Evolutionary conservation across 2,113 vertebrate genomes (phyloP).

Genomic region (Aphyosemion australe): DNA sequence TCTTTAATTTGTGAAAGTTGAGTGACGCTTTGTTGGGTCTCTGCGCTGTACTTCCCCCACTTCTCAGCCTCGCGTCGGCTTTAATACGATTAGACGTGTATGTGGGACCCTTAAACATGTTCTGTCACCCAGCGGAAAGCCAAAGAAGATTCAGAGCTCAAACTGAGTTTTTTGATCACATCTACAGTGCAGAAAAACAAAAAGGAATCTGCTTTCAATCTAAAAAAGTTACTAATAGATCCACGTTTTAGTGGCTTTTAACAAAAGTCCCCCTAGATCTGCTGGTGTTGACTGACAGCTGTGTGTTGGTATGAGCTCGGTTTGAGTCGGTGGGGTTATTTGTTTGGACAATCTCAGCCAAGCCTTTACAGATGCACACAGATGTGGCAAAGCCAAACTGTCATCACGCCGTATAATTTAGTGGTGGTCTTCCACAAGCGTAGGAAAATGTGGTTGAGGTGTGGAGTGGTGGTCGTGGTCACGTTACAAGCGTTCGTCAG

Average conservation of each 20-base stretch:
- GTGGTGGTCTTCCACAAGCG: constrained; percentile 26
- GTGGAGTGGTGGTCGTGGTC: constrained; percentile 29
- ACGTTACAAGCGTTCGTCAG: constrained; percentile 22
- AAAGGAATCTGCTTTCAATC: too few relatives aligned
- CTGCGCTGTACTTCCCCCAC: constrained; percentile 15
- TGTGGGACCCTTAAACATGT: constrained; percentile 19
- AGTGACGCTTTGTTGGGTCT: constrained; percentile 54
- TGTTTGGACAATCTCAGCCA: constrained; percentile 50
- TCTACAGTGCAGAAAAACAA: background rate
- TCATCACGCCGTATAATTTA: constrained; percentile 66
- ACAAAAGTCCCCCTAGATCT: too few relatives aligned
- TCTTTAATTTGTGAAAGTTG: constrained; percentile 67
- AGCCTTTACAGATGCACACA: constrained; percentile 27
- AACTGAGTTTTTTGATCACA: background rate
- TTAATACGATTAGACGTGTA: constrained; percentile 33
- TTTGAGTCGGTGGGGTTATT: constrained; percentile 41
- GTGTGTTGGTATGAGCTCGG: constrained; percentile 24
- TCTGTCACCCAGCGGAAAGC: constrained; percentile 10
- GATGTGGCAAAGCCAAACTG: constrained; percentile 38
- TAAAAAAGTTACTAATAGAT: too few relatives aligned
- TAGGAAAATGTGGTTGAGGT: constrained; percentile 31
- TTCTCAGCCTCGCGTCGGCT: constrained; percentile 27
- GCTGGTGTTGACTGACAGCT: constrained; percentile 10
- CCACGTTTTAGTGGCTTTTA: too few relatives aligned
- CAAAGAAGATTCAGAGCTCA: background rate